Evolutionary conservation across 2,113 vertebrate species (phyloP), one percentile per base, ranked within the genome.

Genomic region (Cygnus atratus): DNA sequence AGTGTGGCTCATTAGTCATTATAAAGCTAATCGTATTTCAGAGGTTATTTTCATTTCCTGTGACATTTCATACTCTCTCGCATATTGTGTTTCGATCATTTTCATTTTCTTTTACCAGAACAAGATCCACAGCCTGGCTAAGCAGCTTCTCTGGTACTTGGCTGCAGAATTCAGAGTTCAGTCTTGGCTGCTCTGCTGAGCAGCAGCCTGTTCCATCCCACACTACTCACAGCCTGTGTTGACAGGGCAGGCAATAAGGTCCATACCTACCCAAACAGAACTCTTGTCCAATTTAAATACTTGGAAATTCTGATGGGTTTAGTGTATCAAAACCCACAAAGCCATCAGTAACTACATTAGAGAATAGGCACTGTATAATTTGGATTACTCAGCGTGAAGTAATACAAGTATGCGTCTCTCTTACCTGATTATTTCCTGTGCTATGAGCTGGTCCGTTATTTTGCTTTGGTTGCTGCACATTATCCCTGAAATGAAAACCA

Each of bases 351-450:
- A 17, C 2, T 9, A 0, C 4, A 3, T 16, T 33, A 61, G 15
- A 62, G 37, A 28, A 66, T 54, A 83, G 20, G 35, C 39, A n/a
- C 37, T 39, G 44, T 19, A 4, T 9, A 58, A 14, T 57, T 50
- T 79, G 81, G 39, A 26, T 86, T 31, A 22, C 33, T 73, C 39
- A 74, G 14, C 8, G 9, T 4, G 11, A 77, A 86, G 28, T 46
- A 70, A 87, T 25, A 4, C 65, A 50, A 18, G 26, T 10, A 1
- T 48, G 26, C 7, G 1, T 90, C 58, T 28, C 1, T 26, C 61
- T 96, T 94, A 97, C 97, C 96, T 80, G 79, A 25, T 76, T 71
- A 28, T 79, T 93, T 71, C 50, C 37, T 48, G 79, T 9, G 17
- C 57, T 75, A 6, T 26, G 50, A 33, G 39, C 68, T 54, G 76